Percentiles rank a stretch among this genome's conserved stretches.
phyloP scores from a whole-genome alignment of 2,113 vertebrate species.

The Maccullochella peelii region DNA sequence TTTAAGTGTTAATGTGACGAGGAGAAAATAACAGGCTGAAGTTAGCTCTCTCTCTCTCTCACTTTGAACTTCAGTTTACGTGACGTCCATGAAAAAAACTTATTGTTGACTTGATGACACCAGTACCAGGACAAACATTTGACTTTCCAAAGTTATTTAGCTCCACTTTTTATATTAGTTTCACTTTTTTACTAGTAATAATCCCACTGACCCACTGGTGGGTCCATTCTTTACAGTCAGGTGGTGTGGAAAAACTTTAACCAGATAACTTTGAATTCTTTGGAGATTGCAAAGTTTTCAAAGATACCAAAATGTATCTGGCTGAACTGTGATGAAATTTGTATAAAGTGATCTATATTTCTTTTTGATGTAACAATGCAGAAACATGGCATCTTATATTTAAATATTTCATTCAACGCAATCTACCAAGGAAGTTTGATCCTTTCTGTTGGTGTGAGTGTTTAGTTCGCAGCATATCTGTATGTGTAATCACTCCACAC shows the following conservation, averaged over 20 bases:
- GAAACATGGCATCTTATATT: neutral
- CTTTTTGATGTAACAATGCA: neutral
- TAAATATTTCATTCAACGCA: neutral
- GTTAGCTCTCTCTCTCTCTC: neutral
- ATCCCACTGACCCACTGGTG: neutral
- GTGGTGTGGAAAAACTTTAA: neutral
- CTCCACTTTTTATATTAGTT: too few species aligned
- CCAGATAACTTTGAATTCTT: too few species aligned
- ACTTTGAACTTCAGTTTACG: conserved; percentile 24
- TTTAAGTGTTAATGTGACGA: conserved; percentile 42
- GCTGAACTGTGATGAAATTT: neutral
- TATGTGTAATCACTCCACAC: too few species aligned
- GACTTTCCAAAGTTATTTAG: neutral
- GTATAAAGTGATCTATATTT: neutral
- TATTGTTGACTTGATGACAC: neutral
- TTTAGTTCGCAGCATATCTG: neutral
- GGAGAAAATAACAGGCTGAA: conserved; percentile 20
- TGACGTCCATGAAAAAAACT: conserved; percentile 5
- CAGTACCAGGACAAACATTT: neutral
- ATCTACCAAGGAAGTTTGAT: neutral
- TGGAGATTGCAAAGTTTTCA: neutral
- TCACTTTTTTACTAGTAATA: neutral
- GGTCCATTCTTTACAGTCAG: neutral
- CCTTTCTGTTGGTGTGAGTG: neutral
- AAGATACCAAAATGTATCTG: neutral